These are phyloP conservation scores for Bombycilla garrulus DNA, from an alignment of 2,113 vertebrate species.

Conservation along the genomic window DNA sequence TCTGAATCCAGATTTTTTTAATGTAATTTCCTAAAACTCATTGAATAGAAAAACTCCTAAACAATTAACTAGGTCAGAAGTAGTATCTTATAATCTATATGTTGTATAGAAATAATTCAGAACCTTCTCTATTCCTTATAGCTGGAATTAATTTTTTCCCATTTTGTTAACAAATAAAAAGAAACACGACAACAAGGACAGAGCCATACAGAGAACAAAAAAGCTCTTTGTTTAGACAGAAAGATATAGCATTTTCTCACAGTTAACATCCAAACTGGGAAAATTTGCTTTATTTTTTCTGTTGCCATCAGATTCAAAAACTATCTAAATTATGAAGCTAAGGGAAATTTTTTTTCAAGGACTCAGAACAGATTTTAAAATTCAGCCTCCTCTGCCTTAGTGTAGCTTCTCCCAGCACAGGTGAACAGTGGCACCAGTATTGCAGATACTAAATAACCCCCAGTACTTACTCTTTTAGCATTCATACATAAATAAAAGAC, in stretches of 20 bases:
- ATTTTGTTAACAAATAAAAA: background rate
- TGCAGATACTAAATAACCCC: background rate
- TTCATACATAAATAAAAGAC: background rate
- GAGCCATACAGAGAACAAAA: background rate
- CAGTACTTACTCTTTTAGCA: background rate
- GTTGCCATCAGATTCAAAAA: slow-evolving; percentile 3
- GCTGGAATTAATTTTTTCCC: background rate
- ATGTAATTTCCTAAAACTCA: background rate
- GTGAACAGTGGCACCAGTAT: background rate
- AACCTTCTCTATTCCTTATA: background rate
- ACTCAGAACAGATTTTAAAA: background rate
- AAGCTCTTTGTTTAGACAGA: background rate
- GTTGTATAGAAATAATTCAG: background rate
- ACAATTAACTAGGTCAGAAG: background rate
- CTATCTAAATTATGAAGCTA: slow-evolving; percentile 25
- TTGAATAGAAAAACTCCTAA: accelerated
- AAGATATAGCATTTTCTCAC: background rate
- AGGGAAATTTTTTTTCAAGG: background rate
- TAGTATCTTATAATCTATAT: background rate
- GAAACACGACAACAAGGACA: background rate
- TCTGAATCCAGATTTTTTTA: background rate
- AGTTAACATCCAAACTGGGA: background rate
- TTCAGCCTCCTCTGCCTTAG: background rate
- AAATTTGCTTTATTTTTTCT: background rate
- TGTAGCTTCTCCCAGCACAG: background rate